phyloP scores from a whole-genome alignment of 1,140 invertebrate species.

The Pachyrhynchus sulphureomaculatus region DNA sequence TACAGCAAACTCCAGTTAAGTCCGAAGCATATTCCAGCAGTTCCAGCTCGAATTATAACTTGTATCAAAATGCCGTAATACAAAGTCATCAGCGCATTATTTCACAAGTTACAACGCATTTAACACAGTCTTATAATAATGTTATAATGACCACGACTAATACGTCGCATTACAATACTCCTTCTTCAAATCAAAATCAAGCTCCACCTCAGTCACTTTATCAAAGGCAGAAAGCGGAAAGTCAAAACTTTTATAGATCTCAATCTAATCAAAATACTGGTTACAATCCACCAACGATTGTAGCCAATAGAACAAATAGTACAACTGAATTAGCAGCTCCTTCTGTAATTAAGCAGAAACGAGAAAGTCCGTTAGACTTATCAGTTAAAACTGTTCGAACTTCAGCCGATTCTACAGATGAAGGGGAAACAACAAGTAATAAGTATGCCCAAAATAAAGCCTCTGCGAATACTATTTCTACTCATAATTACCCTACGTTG shows the following conservation, averaged over 20 bases:
- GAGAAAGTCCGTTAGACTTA: conserved; percentile 78
- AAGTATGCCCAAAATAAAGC: conserved; percentile 43
- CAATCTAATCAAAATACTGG: conserved; percentile 19
- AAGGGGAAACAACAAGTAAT: conserved; percentile 58
- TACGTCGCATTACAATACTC: conserved; percentile 16
- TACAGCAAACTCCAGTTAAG: neutral
- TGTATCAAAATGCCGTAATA: conserved; percentile 15
- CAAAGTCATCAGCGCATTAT: conserved; percentile 21
- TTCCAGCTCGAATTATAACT: neutral
- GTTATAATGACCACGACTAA: conserved; percentile 38
- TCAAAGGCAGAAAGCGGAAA: neutral
- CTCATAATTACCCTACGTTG: conserved; percentile 38
- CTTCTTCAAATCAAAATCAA: neutral
- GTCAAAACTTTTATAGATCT: conserved; percentile 1
- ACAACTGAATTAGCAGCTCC: neutral
- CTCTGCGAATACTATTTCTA: conserved; percentile 9
- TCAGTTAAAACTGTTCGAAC: conserved; percentile 84
- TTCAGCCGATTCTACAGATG: conserved; percentile 79
- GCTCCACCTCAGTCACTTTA: neutral
- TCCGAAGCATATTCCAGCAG: neutral
- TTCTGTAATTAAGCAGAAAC: conserved; percentile 52
- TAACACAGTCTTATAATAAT: conserved; percentile 34
- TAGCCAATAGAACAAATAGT: neutral
- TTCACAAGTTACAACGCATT: conserved; percentile 16
- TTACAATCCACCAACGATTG: neutral